Base-by-base conservation (phyloP, 2,888 invertebrate genomes). In the Tenthredo distinguenda region DNA sequence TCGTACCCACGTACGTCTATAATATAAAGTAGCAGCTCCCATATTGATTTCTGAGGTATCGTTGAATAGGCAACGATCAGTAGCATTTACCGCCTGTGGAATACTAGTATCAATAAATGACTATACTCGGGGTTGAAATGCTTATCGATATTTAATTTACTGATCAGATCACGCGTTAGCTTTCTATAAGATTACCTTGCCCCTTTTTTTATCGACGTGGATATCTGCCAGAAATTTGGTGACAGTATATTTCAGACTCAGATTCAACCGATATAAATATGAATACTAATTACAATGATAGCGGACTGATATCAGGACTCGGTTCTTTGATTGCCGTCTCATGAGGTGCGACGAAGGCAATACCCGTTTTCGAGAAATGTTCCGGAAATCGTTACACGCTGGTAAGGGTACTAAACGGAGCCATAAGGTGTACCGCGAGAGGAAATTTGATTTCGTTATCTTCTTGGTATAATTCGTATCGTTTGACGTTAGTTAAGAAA, bases 381-480 rank as follows among this genome's bases (percentile, higher is more conserved):
- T 55, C 18, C 9, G 50, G 21, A 77, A 77, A 50, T 77, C 55
- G 55, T 50, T 55, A 77, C 50, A 31, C 18, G 5, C 21, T 62
- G 68, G 68, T 34, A 34, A 34, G 68, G 68, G 58, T 62, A 55
- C 77, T 77, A 58, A 62, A 62, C 81, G 58, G 37, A 81, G 81
- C 15, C 31, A 40, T 62, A 81, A 81, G 40, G 15, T 81, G 62
- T 34, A 26, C 58, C 58, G 58, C 26, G 7, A 40, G 55, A 81
- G 81, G 81, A 81, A 81, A 81, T 81, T 62, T 40, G 81, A 62
- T 58, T 58, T 55, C 21, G 81, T 50, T 81, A 81, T 81, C 81
- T 81, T 40, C 81, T 18, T 34, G 12, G 77, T 77, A 26, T 43
- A 77, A 55, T 77, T 55, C 55, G 50, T 34, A 31, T 77, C 77